Evolutionary conservation across 2,113 vertebrate genomes (phyloP), one percentile per base, ranked within the genome.

Genomic region (Phasianus colchicus): DNA sequence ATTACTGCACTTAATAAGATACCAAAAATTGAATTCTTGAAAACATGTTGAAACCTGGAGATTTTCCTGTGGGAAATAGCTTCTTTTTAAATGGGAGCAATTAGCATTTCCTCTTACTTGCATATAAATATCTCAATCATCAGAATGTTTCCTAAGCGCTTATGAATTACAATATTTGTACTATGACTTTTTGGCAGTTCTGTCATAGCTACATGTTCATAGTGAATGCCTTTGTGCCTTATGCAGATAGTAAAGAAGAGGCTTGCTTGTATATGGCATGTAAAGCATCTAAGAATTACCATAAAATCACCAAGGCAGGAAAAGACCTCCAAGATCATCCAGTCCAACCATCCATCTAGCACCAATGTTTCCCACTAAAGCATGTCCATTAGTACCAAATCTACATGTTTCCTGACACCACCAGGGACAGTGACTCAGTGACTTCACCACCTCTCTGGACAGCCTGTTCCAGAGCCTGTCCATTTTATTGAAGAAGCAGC

Each of bases 91-190:
- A 91, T 65, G 43, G 13, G 19, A 81, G 9, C 3, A 86, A 92
- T 95, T 95, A 95, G 6, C 38, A 63, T 96, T 96, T 97, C 48
- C 85, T 93, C 85, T 95, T 81, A 83, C 63, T 88, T 88, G 43
- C 89, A 50, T 60, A 45, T 91, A 80, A 91, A 92, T 25, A 96
- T 93, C 90, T 93, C 58, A 92, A 71, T 42, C 21, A 92, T 94
- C 2, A 82, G 83, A 96, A 95, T 94, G 96, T 94, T 72, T 90
- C n/a, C 32, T 70, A 40, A 73, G 1, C 91, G 11, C 93, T 95
- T 95, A 81, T 40, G 7, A 16, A 81, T 79, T 94, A 82, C 64
- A 42, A 9, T 94, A 54, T 54, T 88, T 85, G 32, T 32, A n/a
- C 10, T 85, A 9, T 11, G n/a, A 76, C 83, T 87, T 83, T 79